phyloP scores from a whole-genome alignment of 2,888 invertebrate species.

The Abrostola tripartita region DNA sequence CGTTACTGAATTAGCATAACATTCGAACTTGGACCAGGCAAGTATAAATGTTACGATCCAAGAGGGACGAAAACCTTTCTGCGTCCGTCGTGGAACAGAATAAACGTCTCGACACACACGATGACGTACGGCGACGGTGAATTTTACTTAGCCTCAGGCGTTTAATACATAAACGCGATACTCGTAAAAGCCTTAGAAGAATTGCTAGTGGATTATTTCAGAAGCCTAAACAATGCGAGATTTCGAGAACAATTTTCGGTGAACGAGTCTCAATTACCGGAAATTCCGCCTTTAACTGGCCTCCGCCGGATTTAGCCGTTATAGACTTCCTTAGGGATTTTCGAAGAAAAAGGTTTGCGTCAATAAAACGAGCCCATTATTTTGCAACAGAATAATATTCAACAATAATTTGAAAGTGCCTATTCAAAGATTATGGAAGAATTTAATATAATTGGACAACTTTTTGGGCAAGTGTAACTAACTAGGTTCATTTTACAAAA shows the following conservation, averaged over 20 bases:
- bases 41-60: constrained; percentile 35
- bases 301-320: constrained; percentile 53
- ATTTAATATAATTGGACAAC: constrained; percentile 2
- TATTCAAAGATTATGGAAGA: constrained; percentile 1
- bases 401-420: constrained; percentile 2
- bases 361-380: constrained; percentile 45
- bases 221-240: constrained; percentile 61
- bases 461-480: neutral
- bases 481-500: neutral
- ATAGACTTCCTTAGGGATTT: constrained; percentile 55
- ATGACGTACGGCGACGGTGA: constrained; percentile 23
- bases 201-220: constrained; percentile 40
- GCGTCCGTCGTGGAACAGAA: constrained; percentile 39
- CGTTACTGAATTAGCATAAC: neutral
- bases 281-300: constrained; percentile 62
- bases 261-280: constrained; percentile 68
- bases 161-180: constrained; percentile 10
- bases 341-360: constrained; percentile 54
- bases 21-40: constrained; percentile 18
- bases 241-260: constrained; percentile 60
- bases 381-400: constrained; percentile 33
- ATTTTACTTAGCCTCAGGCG: constrained; percentile 13
- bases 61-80: constrained; percentile 52
- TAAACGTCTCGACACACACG: constrained; percentile 32
- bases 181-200: constrained; percentile 37